Percentiles rank a stretch among this genome's conserved stretches.
Conservation (phyloP, 1,140 invertebrate genomes). For the Parasteatoda tepidariorum region DNA sequence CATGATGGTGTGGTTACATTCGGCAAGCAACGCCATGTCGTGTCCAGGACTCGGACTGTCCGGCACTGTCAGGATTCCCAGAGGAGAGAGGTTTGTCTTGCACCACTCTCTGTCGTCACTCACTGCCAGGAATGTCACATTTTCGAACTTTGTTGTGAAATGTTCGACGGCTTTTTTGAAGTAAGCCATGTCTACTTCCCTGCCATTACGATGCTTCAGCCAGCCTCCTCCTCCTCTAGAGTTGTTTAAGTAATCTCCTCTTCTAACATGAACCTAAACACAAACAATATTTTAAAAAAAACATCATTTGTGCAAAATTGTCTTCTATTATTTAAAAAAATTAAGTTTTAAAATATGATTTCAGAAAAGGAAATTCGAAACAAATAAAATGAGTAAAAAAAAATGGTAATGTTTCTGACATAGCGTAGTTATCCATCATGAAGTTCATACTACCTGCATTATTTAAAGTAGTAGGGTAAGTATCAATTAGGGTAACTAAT, state of each 20-base stretch:
- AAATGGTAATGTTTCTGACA: too few relatives aligned
- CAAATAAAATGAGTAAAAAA: too few relatives aligned
- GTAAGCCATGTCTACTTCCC: conserved; percentile 72
- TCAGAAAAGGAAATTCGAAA: too few relatives aligned
- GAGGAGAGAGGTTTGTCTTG: conserved; percentile 65
- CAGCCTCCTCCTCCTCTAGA: conserved; percentile 68
- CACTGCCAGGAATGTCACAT: conserved; percentile 73
- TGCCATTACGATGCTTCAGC: conserved; percentile 70
- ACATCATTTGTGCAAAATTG: too few relatives aligned
- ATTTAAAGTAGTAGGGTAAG: too few relatives aligned
- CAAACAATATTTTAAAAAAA: too few relatives aligned
- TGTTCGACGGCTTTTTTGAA: conserved; percentile 74
- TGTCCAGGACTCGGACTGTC: conserved; percentile 57
- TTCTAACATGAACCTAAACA: conserved; percentile 74
- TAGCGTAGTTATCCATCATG: too few relatives aligned
- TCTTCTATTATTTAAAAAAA: too few relatives aligned
- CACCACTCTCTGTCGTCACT: conserved; percentile 77
- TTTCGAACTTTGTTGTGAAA: conserved; percentile 70
- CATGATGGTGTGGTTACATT: conserved; percentile 67
- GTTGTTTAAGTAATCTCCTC: conserved; percentile 74
- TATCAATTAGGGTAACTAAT: too few relatives aligned
- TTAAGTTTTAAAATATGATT: too few relatives aligned
- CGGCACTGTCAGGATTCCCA: conserved; percentile 60
- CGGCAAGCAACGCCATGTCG: conserved; percentile 66
- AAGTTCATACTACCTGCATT: too few relatives aligned